Base-by-base conservation (phyloP, 2,113 vertebrate genomes). In the Colossoma macropomum region DNA sequence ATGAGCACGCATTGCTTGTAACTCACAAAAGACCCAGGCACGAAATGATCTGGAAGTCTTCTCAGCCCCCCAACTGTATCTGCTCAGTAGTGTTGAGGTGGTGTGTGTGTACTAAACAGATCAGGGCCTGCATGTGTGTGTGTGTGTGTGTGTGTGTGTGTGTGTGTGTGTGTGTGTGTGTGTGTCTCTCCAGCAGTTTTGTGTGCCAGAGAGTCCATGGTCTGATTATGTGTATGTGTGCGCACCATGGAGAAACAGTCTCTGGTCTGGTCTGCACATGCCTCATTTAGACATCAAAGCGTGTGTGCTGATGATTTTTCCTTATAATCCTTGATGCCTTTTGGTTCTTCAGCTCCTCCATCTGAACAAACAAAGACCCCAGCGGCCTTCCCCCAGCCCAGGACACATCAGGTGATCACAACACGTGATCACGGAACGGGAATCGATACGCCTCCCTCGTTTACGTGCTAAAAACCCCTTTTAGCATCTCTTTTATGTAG, bases 221-320 rank as follows among this genome's bases (percentile, higher is more conserved):
- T 66, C 21, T 27, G 34, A 17, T 28, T 27, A 30, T 72, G 41
- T 75, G 60, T 70, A 48, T 45, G 62, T 41, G 74, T 68, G 62
- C 56, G 45, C 25, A 28, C 69, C 59, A 32, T 25, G 48, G 48
- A 50, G 56, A 50, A 54, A 69, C 48, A 73, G 74, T 82, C 69
- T 84, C 34, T 81, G 82, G 92, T 96, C 95, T 97, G 95, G 93
- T 92, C 92, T 93, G 93, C 96, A 95, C 92, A 94, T 95, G 92
- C 90, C 88, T 94, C 91, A 94, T 95, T 94, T 93, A 90, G 95
- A 96, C 96, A 96, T 97, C 96, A 98, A 97, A 98, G 96, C 86
- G 77, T 85, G 4, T 89, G 90, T 92, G 87, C 90, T 94, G 93
- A 95, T 89, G 90, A 95, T 94, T 96, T 96, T 95, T 91, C 90